Percentiles rank a stretch among this genome's conserved stretches.
Evolutionary conservation across 1,140 invertebrate genomes (phyloP).

Genomic region (Drosophila kanapiae): DNA sequence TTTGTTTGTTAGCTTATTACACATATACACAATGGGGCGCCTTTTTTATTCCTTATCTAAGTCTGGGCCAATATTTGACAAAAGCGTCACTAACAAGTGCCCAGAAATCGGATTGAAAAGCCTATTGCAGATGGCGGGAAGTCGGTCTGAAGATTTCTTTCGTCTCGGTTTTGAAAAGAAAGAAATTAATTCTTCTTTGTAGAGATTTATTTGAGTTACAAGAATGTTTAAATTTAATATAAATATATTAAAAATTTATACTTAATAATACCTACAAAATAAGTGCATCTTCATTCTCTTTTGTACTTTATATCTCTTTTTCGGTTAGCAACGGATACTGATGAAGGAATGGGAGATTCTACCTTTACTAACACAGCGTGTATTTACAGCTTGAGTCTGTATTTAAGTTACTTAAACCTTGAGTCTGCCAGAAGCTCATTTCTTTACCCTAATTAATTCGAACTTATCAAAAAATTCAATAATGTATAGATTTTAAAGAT

Average conservation of each 20-base stretch:
- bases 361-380: too few species aligned
- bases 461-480: background rate
- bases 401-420: too few species aligned
- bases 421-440: too few species aligned
- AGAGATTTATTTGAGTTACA: background rate
- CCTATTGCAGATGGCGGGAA: slow-evolving; percentile 11
- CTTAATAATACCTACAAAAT: too few species aligned
- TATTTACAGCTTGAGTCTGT: too few species aligned
- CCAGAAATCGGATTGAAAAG: slow-evolving; percentile 49
- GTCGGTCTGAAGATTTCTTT: slow-evolving; percentile 2
- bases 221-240: background rate
- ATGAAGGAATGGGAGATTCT: too few species aligned
- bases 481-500: background rate
- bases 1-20: slow-evolving; percentile 47
- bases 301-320: too few species aligned
- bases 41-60: slow-evolving; percentile 53
- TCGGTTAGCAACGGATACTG: too few species aligned
- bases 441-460: too few species aligned
- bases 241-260: background rate
- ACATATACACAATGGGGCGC: slow-evolving; percentile 39
- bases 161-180: background rate
- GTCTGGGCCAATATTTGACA: slow-evolving; percentile 53
- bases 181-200: background rate
- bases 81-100: slow-evolving; percentile 44
- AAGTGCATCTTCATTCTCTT: too few species aligned